Evolutionary conservation across 2,797 vertebrate species (phyloP).

Genomic region (Triplophysa yarkandensis): DNA sequence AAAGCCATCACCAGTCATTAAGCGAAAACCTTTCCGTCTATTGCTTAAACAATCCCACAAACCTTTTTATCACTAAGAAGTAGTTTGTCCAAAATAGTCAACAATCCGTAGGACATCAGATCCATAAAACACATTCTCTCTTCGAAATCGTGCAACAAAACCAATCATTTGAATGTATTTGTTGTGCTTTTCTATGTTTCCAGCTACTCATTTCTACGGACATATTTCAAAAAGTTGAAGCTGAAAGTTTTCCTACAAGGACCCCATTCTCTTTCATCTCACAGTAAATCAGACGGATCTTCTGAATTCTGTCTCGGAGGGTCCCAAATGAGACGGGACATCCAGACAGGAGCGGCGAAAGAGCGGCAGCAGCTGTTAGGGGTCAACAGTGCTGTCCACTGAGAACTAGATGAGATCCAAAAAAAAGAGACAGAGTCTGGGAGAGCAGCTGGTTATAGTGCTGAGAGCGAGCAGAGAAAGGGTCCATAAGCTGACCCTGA

Average conservation of each 20-base stretch:
- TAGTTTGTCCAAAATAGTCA: conserved; percentile 7
- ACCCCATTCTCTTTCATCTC: neutral
- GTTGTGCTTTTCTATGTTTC: conserved; percentile 4
- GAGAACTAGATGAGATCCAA: conserved; percentile 35
- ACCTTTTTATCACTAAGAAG: neutral
- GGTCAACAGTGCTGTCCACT: neutral
- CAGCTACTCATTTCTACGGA: conserved; percentile 26
- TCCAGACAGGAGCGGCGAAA: neutral
- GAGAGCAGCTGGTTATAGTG: conserved; percentile 68
- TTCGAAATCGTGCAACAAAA: neutral
- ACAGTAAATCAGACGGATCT: neutral
- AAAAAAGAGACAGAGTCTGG: conserved; percentile 55
- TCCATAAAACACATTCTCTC: conserved; percentile 1
- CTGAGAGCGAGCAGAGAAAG: conserved; percentile 45
- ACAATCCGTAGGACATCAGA: neutral
- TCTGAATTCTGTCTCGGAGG: neutral
- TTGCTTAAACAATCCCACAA: conserved; percentile 2
- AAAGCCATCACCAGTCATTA: neutral
- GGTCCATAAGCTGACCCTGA: conserved; percentile 51
- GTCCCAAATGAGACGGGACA: neutral
- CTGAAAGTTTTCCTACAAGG: no score
- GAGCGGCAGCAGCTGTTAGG: neutral
- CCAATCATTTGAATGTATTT: conserved; percentile 15
- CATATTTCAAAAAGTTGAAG: conserved; percentile 29
- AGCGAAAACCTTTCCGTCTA: neutral